These are phyloP conservation scores for Sylvicola fuscatus DNA, from an alignment of 2,888 invertebrate genomes.

Conservation along the genomic window DNA sequence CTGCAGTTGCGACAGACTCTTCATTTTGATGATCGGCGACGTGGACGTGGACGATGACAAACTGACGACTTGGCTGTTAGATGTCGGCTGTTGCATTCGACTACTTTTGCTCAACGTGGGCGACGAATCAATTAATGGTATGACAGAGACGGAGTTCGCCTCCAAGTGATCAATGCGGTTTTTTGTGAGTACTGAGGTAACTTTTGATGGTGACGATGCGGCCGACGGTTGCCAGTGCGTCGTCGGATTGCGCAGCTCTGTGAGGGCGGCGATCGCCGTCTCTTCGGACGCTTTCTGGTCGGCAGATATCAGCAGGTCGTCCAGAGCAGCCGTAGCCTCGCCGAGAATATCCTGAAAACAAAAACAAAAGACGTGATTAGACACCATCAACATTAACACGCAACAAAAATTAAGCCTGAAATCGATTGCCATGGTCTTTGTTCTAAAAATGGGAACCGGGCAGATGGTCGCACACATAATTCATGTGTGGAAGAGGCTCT, in stretches of 20 bases:
- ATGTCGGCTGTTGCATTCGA: not conserved
- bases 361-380: too few species aligned
- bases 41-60: slow-evolving; percentile 4
- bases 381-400: too few species aligned
- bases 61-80: not conserved
- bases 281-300: slow-evolving; percentile 15
- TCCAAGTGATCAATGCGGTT: slow-evolving; percentile 11
- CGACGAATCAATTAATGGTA: slow-evolving; percentile 8
- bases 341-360: too few species aligned
- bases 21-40: slow-evolving; percentile 6
- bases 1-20: slow-evolving; percentile 16
- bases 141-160: slow-evolving; percentile 12
- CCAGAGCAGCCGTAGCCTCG: too few species aligned
- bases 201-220: slow-evolving; percentile 19
- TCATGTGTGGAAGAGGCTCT: too few species aligned
- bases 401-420: too few species aligned
- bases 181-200: slow-evolving; percentile 13
- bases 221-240: slow-evolving; percentile 4
- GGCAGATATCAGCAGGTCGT: too few species aligned
- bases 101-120: not conserved
- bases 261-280: slow-evolving; percentile 24
- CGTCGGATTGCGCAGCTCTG: slow-evolving; percentile 18
- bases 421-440: too few species aligned
- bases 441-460: too few species aligned
- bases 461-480: too few species aligned